phyloP scores from a whole-genome alignment of 2,113 vertebrate genomes.

The Balaeniceps rex region DNA sequence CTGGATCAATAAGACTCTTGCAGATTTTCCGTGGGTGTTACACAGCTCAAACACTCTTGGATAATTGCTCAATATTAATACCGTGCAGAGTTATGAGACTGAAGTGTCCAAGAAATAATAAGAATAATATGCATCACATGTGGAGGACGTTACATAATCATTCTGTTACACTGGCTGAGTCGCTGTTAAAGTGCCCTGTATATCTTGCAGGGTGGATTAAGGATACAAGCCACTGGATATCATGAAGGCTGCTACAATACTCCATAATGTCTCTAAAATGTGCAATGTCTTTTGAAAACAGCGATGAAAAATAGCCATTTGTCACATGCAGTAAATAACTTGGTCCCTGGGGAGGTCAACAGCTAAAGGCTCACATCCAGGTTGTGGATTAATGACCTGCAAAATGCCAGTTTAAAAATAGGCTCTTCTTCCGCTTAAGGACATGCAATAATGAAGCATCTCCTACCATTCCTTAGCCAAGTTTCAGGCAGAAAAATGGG shows the following conservation, averaged over 20 bases:
- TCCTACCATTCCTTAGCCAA: slow-evolving; percentile 37
- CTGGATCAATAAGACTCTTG: not conserved
- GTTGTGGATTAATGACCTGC: slow-evolving; percentile 63
- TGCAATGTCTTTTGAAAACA: not conserved
- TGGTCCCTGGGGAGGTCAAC: slow-evolving; percentile 39
- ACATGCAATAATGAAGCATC: slow-evolving; percentile 37
- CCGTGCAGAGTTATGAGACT: not conserved
- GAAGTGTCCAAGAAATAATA: slow-evolving; percentile 15
- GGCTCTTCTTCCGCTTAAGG: slow-evolving; percentile 10
- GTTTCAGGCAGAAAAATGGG: slow-evolving; percentile 43
- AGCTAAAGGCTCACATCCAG: slow-evolving; percentile 40
- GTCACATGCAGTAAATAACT: slow-evolving; percentile 49
- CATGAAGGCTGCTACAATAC: not conserved
- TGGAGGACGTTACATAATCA: slow-evolving; percentile 39
- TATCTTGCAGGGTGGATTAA: slow-evolving; percentile 64
- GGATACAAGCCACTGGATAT: slow-evolving; percentile 31
- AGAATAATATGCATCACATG: slow-evolving; percentile 23
- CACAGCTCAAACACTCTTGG: not conserved
- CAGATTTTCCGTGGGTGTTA: not conserved
- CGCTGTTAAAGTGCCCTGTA: slow-evolving; percentile 42
- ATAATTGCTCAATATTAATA: slow-evolving; percentile 13
- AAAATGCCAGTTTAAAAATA: slow-evolving; percentile 47
- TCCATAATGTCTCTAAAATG: not conserved
- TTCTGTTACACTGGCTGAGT: slow-evolving; percentile 38
- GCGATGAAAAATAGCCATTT: slow-evolving; percentile 11